phyloP scores from a whole-genome alignment of 2,113 vertebrate species.

The Taurulus bubalis region DNA sequence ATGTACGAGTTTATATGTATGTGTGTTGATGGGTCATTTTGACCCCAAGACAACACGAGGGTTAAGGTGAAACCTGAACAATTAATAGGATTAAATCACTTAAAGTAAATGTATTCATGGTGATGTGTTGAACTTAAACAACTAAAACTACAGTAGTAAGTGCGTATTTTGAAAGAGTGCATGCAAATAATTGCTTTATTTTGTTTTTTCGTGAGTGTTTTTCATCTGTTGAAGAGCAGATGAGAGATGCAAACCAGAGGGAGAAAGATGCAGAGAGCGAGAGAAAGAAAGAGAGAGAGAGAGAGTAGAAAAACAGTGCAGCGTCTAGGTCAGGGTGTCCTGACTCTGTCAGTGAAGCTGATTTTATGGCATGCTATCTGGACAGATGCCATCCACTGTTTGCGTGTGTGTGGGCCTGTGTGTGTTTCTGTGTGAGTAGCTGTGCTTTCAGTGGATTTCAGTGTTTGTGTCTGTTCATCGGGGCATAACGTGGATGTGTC shows the following conservation, averaged over 20 bases:
- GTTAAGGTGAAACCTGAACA: background rate
- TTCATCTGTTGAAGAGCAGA: constrained; percentile 14
- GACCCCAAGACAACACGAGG: too few species aligned
- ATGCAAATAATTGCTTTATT: background rate
- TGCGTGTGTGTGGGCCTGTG: constrained; percentile 18
- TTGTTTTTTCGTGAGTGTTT: background rate
- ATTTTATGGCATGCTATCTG: constrained; percentile 78
- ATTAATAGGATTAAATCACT: background rate
- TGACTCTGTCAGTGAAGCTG: constrained; percentile 76
- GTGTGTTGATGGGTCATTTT: too few species aligned
- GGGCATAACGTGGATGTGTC: constrained; percentile 3
- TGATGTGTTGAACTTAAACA: background rate
- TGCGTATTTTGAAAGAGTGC: background rate
- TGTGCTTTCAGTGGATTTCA: constrained; percentile 29
- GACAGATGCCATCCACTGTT: constrained; percentile 58
- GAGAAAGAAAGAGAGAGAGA: constrained; percentile 21
- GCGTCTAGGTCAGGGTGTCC: constrained; percentile 80
- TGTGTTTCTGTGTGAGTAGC: constrained; percentile 15
- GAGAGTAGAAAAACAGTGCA: constrained; percentile 57
- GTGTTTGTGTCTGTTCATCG: background rate
- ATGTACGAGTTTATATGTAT: too few species aligned
- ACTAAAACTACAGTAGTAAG: background rate
- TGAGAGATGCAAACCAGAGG: constrained; percentile 3
- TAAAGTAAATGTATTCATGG: background rate
- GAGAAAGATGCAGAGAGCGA: constrained; percentile 15